Percentiles rank a stretch among this genome's conserved stretches.
These are phyloP conservation scores for Acyrthosiphon pisum DNA, from an alignment of 1,140 invertebrate genomes.

Conservation along the genomic window DNA sequence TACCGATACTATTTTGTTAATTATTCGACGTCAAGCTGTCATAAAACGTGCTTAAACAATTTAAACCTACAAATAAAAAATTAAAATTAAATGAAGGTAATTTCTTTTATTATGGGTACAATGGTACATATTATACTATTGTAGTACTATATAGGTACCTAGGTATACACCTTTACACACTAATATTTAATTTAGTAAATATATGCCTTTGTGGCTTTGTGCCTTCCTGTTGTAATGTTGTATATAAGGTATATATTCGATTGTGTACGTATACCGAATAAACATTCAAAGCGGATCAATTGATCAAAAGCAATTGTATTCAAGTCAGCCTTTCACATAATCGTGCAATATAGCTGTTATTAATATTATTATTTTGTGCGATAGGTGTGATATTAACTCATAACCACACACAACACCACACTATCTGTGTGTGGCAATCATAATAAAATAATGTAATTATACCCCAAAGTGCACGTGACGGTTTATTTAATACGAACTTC, in stretches of 20 bases:
- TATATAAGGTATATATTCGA: too few species aligned
- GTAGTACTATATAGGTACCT: not conserved
- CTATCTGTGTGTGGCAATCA: not conserved
- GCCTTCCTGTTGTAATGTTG: not conserved
- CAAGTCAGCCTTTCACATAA: not conserved
- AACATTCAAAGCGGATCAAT: not conserved
- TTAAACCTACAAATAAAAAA: not conserved
- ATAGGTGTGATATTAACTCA: constrained; percentile 9
- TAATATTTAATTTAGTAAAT: not conserved
- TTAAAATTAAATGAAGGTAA: not conserved
- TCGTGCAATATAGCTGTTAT: not conserved
- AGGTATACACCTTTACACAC: too few species aligned
- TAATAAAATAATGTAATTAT: constrained; percentile 30
- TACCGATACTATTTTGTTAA: too few species aligned
- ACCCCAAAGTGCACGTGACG: not conserved
- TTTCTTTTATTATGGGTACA: too few species aligned
- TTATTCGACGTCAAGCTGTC: not conserved
- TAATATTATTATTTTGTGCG: not conserved
- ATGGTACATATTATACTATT: not conserved
- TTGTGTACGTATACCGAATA: not conserved
- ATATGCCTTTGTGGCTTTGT: not conserved
- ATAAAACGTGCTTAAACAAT: too few species aligned
- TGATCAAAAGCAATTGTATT: constrained; percentile 19
- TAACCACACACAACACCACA: not conserved
- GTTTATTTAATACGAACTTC: not conserved